Conservation (phyloP, 2,888 invertebrate species). For the Steinernema hermaphroditum region DNA sequence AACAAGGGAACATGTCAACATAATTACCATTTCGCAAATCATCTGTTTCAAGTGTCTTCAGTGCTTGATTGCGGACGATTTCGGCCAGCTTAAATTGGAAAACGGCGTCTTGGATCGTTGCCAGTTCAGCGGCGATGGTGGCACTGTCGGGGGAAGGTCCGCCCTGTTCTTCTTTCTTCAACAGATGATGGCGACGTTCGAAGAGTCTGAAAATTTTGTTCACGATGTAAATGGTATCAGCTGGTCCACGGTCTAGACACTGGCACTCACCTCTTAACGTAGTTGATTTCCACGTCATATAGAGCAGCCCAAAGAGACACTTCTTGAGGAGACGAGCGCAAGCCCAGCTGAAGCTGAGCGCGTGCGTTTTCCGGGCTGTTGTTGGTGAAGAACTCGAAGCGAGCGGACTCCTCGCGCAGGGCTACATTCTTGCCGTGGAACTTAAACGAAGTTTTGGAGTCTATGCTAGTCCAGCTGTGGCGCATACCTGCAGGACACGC, state of each 20-base stretch:
- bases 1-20: not conserved
- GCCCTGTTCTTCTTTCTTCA: constrained; percentile 29
- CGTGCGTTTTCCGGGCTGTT: constrained; percentile 76
- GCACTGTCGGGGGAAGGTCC: not conserved
- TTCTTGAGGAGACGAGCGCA: constrained; percentile 69
- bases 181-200: constrained; percentile 32
- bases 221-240: not conserved
- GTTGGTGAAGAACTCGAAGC: constrained; percentile 77
- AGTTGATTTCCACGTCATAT: constrained; percentile 44
- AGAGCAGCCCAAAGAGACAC: constrained; percentile 41
- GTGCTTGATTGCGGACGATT: constrained; percentile 29
- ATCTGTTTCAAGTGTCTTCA: not conserved
- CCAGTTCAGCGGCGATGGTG: not conserved
- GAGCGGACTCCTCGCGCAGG: constrained; percentile 80
- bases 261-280: constrained; percentile 43
- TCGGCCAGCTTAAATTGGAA: constrained; percentile 24
- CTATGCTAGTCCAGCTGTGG: constrained; percentile 26
- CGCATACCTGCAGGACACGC: constrained; percentile 70
- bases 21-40: not conserved
- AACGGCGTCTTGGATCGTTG: constrained; percentile 25
- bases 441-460: constrained; percentile 38
- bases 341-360: constrained; percentile 76
- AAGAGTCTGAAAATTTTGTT: constrained; percentile 2
- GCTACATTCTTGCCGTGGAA: constrained; percentile 76
- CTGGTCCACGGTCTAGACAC: too few species aligned